Conservation (phyloP, 2,888 invertebrate genomes). For the Drosophila prostipennis region DNA sequence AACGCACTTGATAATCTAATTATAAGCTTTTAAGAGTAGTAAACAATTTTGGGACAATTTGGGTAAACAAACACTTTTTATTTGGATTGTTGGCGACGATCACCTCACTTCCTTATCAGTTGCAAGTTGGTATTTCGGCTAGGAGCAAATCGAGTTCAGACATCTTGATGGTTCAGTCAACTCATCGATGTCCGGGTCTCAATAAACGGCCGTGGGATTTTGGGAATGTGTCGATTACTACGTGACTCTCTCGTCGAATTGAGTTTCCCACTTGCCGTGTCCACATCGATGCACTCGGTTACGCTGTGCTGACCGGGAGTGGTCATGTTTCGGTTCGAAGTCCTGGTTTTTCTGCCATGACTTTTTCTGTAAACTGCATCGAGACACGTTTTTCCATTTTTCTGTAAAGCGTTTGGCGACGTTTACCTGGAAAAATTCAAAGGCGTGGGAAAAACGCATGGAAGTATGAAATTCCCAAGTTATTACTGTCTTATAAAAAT, state of each 20-base stretch:
- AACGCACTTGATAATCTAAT: not conserved
- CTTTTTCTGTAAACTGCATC: not conserved
- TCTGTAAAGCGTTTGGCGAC: not conserved
- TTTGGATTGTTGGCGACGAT: too few relatives aligned
- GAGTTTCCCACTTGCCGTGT: conserved; percentile 51
- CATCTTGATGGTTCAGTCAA: not conserved
- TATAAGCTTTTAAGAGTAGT: not conserved
- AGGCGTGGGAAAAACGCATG: not conserved
- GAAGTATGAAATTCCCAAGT: not conserved
- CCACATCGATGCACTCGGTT: conserved; percentile 39
- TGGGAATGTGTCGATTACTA: conserved; percentile 72
- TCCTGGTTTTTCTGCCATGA: not conserved
- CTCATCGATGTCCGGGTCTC: conserved; percentile 56
- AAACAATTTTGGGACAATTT: not conserved
- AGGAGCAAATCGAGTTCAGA: not conserved
- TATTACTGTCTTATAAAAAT: not conserved
- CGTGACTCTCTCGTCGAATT: conserved; percentile 64
- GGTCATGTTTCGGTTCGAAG: not conserved
- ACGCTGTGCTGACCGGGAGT: conserved; percentile 15
- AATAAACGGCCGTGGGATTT: conserved; percentile 63
- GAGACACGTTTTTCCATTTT: conserved; percentile 19
- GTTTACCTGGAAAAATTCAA: not conserved
- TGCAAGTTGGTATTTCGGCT: not conserved
- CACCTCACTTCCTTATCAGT: not conserved
- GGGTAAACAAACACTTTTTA: not conserved